These are phyloP conservation scores for Spodoptera littoralis DNA, from an alignment of 2,888 invertebrate genomes.

Conservation along the genomic window DNA sequence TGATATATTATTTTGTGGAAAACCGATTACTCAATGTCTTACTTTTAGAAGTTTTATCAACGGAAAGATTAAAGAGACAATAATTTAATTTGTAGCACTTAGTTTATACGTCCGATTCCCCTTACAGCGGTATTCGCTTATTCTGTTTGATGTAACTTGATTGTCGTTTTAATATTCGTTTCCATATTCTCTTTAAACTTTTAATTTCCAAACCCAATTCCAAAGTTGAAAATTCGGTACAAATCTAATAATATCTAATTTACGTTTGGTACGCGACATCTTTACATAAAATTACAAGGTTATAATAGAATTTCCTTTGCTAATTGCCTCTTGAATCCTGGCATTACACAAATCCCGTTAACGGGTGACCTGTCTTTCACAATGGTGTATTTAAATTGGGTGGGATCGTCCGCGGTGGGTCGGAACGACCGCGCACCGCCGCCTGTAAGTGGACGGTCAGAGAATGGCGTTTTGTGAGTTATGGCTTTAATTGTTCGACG, in stretches of 20 bases:
- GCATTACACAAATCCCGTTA: slow-evolving; percentile 41
- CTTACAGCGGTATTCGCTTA: neutral
- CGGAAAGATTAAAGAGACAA: too few species aligned
- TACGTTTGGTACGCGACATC: slow-evolving; percentile 9
- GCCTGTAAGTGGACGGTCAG: neutral
- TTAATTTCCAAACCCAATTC: slow-evolving; percentile 18
- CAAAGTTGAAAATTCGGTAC: slow-evolving; percentile 17
- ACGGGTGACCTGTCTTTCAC: slow-evolving; percentile 39
- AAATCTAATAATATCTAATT: slow-evolving; percentile 29
- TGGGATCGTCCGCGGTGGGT: slow-evolving; percentile 13
- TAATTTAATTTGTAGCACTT: too few species aligned
- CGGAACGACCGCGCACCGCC: slow-evolving; percentile 12
- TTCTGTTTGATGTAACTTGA: neutral
- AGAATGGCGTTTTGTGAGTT: neutral
- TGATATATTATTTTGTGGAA: too few species aligned
- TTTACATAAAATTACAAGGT: slow-evolving; percentile 36
- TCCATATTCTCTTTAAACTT: slow-evolving; percentile 8
- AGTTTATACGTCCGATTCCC: too few species aligned
- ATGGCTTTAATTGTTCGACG: slow-evolving; percentile 1
- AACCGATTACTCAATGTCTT: too few species aligned
- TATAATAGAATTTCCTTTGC: slow-evolving; percentile 33
- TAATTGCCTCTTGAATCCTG: slow-evolving; percentile 42
- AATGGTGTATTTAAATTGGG: slow-evolving; percentile 35
- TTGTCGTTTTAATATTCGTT: slow-evolving; percentile 1
- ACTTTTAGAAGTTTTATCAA: too few species aligned